Base-by-base conservation (phyloP, 2,888 invertebrate species). In the Callinectes sapidus region DNA sequence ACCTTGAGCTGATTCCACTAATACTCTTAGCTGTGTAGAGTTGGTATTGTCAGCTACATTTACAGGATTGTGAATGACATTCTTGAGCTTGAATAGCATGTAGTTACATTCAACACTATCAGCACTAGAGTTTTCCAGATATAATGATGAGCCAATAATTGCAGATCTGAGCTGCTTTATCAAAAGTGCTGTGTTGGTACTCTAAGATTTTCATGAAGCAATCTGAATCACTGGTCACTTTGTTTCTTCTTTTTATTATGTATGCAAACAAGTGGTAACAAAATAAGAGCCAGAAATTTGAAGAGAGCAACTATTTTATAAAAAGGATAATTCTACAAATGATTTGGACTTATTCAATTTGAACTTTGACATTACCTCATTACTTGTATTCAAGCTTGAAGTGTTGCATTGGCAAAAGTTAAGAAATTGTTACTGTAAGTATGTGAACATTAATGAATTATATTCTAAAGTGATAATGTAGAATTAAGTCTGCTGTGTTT, bases 11-110 rank as follows among this genome's bases (percentile, higher is more conserved):
- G 18, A 61, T 61, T 61, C 23, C 61, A 23, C 23, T 61, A 61
- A 61, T 61, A 28, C 71, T 71, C n/a, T n/a, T 71, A 71, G n/a
- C 28, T 28, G 3, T 71, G 71, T 71, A 71, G 28, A 28, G 71
- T 71, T 71, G 71, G 71, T 71, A 71, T 23, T 71, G n/a, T 71
- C 71, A 71, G 71, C 28, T 10, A 71, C 71, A 71, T 71, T 71
- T 61, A 61, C 1, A 5, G 13, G 35, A 35, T 81, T 81, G 35
- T 35, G 81, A n/a, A 6, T 35, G 35, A 81, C 35, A 35, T 35
- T 81, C 16, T 81, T 81, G 32, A 18, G 13, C 81, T 81, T n/a
- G 35, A 81, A 81, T 35, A 81, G 13, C n/a, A 71, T 71, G 71
- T 71, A 28, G 71, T 28, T 71, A 28, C 71, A 71, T 28, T 71